Evolutionary conservation across 1,140 invertebrate genomes (phyloP).

Genomic region (Laupala kohalensis): DNA sequence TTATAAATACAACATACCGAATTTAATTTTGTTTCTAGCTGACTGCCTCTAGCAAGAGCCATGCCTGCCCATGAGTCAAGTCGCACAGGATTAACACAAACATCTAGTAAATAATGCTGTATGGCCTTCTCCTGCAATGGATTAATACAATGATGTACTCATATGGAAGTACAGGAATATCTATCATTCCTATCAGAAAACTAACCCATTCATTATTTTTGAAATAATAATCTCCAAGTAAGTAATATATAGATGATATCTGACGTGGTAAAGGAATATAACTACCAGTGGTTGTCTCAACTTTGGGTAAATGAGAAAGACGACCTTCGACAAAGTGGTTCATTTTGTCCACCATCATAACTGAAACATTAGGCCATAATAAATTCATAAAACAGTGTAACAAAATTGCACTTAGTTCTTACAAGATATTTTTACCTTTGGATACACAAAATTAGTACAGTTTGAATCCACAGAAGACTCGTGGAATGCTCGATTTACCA

Average conservation of each 20-base stretch:
- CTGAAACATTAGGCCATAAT: background rate
- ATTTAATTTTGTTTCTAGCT: slow-evolving; percentile 70
- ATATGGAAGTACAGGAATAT: background rate
- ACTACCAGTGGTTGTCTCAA: background rate
- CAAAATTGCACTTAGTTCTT: too few relatives aligned
- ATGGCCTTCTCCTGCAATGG: slow-evolving; percentile 43
- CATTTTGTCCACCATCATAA: slow-evolving; percentile 36
- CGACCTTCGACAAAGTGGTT: slow-evolving; percentile 50
- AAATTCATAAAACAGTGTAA: too few relatives aligned
- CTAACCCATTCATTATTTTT: slow-evolving; percentile 64
- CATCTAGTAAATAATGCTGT: slow-evolving; percentile 69
- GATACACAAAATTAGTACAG: too few relatives aligned
- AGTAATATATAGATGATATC: slow-evolving; percentile 56
- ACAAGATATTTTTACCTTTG: too few relatives aligned
- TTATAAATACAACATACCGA: slow-evolving; percentile 29
- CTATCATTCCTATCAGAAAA: slow-evolving; percentile 6
- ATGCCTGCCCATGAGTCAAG: slow-evolving; percentile 88
- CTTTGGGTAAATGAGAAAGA: slow-evolving; percentile 9
- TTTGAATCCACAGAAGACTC: too few relatives aligned
- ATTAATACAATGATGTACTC: too few relatives aligned
- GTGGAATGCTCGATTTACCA: too few relatives aligned
- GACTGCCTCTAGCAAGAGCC: slow-evolving; percentile 64
- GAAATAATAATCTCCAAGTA: slow-evolving; percentile 84
- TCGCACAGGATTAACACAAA: slow-evolving; percentile 60
- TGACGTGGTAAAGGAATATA: slow-evolving; percentile 1